Evolutionary conservation across 2,797 vertebrate genomes (phyloP).

Genomic region (Pangasius djambal): DNA sequence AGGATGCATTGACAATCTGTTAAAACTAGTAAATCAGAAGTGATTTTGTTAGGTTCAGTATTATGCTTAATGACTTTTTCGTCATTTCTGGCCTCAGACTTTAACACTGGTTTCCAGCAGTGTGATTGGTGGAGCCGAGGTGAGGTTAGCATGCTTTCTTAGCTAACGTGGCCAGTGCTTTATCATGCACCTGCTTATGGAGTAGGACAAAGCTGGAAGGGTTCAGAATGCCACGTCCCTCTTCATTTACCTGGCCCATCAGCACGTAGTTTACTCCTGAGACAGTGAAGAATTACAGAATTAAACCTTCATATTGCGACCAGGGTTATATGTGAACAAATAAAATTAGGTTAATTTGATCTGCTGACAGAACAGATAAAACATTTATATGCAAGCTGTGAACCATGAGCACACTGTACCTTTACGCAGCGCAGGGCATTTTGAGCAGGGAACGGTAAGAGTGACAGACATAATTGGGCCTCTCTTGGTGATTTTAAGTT

Average conservation of each 20-base stretch:
- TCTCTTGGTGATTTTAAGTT: conserved; percentile 66
- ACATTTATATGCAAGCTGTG: not conserved
- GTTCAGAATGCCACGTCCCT: conserved; percentile 74
- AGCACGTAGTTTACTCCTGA: conserved; percentile 84
- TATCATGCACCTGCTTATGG: conserved; percentile 78
- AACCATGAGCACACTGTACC: conserved; percentile 60
- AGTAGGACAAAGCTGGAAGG: conserved; percentile 84
- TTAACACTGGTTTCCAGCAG: conserved; percentile 2
- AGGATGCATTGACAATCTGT: conserved; percentile 3
- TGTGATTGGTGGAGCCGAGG: conserved; percentile 45
- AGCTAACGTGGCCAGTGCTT: conserved; percentile 76
- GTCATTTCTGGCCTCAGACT: not conserved
- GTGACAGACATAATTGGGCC: conserved; percentile 65
- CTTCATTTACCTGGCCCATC: conserved; percentile 81
- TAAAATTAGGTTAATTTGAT: not conserved
- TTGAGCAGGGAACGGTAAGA: conserved; percentile 70
- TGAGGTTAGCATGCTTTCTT: conserved; percentile 76
- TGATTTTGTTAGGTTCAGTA: conserved; percentile 32
- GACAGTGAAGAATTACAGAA: not conserved
- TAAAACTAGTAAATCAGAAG: not conserved
- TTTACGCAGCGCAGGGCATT: conserved; percentile 72
- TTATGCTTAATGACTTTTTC: conserved; percentile 22
- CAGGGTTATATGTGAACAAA: not conserved
- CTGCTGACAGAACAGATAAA: not conserved
- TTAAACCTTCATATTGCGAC: not conserved